Conservation (phyloP, 2,888 invertebrate genomes). For the Rosalia funebris region DNA sequence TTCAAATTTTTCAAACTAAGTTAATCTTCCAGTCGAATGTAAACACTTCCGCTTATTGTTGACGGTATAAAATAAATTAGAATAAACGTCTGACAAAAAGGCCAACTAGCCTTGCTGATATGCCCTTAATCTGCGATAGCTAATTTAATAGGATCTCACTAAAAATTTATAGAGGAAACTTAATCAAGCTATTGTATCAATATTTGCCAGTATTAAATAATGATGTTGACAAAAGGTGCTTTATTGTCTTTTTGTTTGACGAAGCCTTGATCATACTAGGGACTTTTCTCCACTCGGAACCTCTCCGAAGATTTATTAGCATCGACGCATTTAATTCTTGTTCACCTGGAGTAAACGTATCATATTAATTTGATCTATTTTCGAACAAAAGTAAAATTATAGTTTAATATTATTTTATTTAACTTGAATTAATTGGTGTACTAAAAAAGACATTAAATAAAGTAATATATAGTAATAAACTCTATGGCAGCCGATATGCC, state of each 20-base stretch:
- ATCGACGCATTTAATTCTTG: neutral
- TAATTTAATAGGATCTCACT: slow-evolving; percentile 11
- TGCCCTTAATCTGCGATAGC: neutral
- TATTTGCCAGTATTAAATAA: slow-evolving; percentile 44
- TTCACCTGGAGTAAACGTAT: neutral
- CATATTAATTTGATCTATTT: neutral
- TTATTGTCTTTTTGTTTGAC: slow-evolving; percentile 43
- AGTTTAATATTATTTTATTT: too few relatives aligned
- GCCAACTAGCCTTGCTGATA: too few relatives aligned
- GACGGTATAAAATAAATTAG: too few relatives aligned
- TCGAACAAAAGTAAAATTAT: too few relatives aligned
- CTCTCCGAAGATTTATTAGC: neutral
- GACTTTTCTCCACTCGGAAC: neutral
- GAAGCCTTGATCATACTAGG: slow-evolving; percentile 8
- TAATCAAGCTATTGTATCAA: slow-evolving; percentile 45
- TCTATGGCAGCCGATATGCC: too few relatives aligned
- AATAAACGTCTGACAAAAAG: too few relatives aligned
- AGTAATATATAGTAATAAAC: too few relatives aligned
- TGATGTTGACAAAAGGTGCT: slow-evolving; percentile 43
- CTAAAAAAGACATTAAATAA: too few relatives aligned
- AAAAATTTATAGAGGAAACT: slow-evolving; percentile 29
- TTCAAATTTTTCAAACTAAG: too few relatives aligned
- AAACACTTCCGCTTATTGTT: too few relatives aligned
- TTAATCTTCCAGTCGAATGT: too few relatives aligned
- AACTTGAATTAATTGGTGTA: too few relatives aligned